A percentile compares a stretch with the other conserved stretches of the same genome.
Conservation (phyloP, 2,888 invertebrate species). For the Rotaria macrura region DNA sequence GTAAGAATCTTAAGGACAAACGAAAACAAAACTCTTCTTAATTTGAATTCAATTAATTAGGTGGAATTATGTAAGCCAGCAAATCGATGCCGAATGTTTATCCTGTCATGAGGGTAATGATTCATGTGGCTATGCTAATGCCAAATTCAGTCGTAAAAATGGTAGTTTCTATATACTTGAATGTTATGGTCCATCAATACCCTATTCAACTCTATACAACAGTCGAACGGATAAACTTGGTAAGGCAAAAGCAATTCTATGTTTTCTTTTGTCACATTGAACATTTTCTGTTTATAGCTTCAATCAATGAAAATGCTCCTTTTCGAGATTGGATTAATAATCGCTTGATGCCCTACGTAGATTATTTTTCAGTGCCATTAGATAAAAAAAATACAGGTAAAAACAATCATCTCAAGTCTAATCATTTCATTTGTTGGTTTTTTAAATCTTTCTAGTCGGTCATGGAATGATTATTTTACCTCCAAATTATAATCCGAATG, state of each 20-base stretch:
- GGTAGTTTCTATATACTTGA: not conserved
- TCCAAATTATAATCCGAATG: conserved; percentile 11
- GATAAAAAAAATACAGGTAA: conserved; percentile 10
- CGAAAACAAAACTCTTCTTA: too few relatives aligned
- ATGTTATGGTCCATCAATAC: not conserved
- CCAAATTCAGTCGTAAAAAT: not conserved
- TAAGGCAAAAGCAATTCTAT: not conserved
- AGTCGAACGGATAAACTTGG: not conserved
- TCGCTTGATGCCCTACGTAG: not conserved
- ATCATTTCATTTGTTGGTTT: not conserved
- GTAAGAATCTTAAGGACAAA: not conserved
- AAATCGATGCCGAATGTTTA: not conserved
- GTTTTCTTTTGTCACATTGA: too few relatives aligned
- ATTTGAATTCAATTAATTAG: not conserved
- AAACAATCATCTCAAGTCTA: too few relatives aligned
- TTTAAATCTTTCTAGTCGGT: not conserved
- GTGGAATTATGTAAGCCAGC: not conserved
- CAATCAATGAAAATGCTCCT: not conserved
- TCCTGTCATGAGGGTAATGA: not conserved
- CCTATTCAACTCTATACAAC: not conserved
- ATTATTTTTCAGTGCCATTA: not conserved
- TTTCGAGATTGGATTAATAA: not conserved
- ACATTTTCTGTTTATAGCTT: not conserved
- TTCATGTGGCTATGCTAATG: not conserved
- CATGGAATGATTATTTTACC: conserved; percentile 13